phyloP scores from a whole-genome alignment of 2,797 vertebrate species.

The Smutsia gigantea region DNA sequence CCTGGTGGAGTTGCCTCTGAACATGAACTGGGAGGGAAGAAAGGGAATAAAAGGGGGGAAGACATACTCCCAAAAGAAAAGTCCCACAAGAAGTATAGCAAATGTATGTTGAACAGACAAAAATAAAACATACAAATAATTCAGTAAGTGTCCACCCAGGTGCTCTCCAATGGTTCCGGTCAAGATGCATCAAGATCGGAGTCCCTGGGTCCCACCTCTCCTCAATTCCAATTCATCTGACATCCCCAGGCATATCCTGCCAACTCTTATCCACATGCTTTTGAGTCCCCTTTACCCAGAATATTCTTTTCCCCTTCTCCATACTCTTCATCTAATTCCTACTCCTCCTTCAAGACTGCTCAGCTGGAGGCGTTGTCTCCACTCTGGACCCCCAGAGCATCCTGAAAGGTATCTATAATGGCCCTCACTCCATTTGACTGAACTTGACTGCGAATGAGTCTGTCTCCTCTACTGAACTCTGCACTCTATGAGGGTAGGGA shows the following conservation, averaged over 20 bases:
- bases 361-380: not conserved
- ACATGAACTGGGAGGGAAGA: not conserved
- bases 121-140: not conserved
- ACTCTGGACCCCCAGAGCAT: not conserved
- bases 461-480: not conserved
- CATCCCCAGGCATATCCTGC: not conserved
- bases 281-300: not conserved
- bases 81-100: not conserved
- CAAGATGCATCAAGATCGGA: not conserved
- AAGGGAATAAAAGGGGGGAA: not conserved
- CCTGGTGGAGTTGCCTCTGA: not conserved
- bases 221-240: not conserved
- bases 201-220: not conserved
- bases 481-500: not conserved
- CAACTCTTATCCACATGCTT: not conserved
- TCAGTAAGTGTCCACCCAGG: not conserved
- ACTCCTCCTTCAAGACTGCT: not conserved
- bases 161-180: not conserved
- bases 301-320: not conserved
- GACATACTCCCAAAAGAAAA: not conserved
- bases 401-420: not conserved
- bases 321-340: not conserved
- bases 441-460: conserved; percentile 7
- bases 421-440: not conserved
- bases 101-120: not conserved